Conservation (phyloP, 2,797 vertebrate genomes). For the Hyperoplus lanceolatus region DNA sequence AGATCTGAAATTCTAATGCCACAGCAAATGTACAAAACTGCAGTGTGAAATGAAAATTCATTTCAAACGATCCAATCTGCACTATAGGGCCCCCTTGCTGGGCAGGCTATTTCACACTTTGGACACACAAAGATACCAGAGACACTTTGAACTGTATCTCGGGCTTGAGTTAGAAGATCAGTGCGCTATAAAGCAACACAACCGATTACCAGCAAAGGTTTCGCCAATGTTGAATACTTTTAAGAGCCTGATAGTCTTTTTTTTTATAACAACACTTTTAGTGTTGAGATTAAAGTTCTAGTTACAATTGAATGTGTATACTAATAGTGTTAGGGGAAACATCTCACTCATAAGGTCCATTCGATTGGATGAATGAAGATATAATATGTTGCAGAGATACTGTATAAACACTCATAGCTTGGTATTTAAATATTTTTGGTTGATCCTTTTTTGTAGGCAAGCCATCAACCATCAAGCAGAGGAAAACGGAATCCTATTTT, state of each 20-base stretch:
- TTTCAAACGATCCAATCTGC: background rate
- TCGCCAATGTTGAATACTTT: background rate
- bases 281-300: background rate
- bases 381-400: background rate
- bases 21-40: background rate
- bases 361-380: conserved; percentile 3
- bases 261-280: background rate
- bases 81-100: background rate
- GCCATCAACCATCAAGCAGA: background rate
- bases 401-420: background rate
- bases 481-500: background rate
- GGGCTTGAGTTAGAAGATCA: background rate
- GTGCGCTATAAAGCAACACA: background rate
- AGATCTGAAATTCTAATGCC: background rate
- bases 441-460: background rate
- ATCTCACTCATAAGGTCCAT: background rate
- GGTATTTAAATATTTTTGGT: background rate
- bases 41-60: background rate
- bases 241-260: background rate
- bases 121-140: conserved; percentile 21
- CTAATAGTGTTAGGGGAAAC: background rate
- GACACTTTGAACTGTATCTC: background rate
- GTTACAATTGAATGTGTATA: background rate
- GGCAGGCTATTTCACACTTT: conserved; percentile 10
- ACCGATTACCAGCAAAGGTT: background rate